Evolutionary conservation across 2,113 vertebrate genomes (phyloP).

Genomic region (Eulemur macaco): DNA sequence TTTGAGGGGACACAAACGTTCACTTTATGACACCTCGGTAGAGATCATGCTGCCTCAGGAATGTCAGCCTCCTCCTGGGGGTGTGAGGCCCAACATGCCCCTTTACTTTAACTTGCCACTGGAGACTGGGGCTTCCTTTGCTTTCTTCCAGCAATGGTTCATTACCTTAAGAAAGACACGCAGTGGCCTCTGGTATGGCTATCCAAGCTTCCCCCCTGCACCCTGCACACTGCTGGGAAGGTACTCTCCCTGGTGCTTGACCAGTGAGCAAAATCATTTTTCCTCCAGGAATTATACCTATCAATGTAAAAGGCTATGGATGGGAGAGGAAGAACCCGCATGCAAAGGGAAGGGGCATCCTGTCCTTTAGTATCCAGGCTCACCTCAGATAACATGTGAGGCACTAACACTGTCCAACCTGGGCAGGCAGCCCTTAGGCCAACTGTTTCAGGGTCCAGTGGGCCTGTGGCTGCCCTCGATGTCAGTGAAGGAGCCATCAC

Average conservation of each 20-base stretch:
- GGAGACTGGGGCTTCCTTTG: neutral
- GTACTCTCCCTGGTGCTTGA: neutral
- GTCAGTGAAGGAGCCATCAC: neutral
- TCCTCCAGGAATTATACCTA: neutral
- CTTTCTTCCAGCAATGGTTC: neutral
- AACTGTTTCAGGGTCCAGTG: neutral
- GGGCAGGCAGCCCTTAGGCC: neutral
- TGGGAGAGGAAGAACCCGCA: neutral
- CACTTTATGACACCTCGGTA: neutral
- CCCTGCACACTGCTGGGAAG: neutral
- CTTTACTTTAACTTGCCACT: neutral
- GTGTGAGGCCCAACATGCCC: neutral
- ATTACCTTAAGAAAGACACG: neutral
- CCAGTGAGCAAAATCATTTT: neutral
- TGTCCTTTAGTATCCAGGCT: neutral
- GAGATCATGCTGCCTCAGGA: neutral
- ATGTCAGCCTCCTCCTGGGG: neutral
- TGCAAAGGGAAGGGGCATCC: neutral
- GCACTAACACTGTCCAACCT: neutral
- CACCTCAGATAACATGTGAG: neutral
- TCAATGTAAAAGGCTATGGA: neutral
- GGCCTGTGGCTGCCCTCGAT: neutral
- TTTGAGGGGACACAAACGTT: neutral
- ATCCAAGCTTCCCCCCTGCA: no score
- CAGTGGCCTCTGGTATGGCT: neutral